Percentiles rank a stretch among this genome's conserved stretches.
These are phyloP conservation scores for Siphlonurus alternatus DNA, from an alignment of 2,888 invertebrate species.

Conservation along the genomic window DNA sequence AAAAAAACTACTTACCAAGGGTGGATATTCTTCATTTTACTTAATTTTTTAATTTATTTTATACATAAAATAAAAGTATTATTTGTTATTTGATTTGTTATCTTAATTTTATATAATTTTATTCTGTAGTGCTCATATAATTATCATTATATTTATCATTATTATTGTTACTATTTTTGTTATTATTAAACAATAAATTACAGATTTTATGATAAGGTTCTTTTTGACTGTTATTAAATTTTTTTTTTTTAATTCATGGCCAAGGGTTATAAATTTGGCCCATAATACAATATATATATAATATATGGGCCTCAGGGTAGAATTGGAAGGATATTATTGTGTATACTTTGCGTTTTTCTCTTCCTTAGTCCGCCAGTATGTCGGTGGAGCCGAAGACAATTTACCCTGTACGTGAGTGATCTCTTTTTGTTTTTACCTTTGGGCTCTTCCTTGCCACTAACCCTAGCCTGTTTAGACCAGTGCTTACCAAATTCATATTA, in stretches of 20 bases:
- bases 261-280: background rate
- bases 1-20: background rate
- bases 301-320: background rate
- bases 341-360: constrained; percentile 16
- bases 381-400: constrained; percentile 23
- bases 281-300: background rate
- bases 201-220: background rate
- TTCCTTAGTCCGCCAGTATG: constrained; percentile 23
- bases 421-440: constrained; percentile 17
- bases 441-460: constrained; percentile 15
- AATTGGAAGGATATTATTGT: constrained; percentile 8
- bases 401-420: constrained; percentile 22
- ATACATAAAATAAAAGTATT: background rate
- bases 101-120: background rate
- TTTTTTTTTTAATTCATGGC: constrained; percentile 1
- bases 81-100: background rate
- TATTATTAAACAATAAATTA: background rate
- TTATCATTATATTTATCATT: background rate
- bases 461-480: background rate
- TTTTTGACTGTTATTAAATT: background rate
- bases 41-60: background rate
- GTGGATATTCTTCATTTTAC: background rate
- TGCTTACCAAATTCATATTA: background rate
- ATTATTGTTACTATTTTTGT: background rate
- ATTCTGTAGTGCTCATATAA: background rate